Evolutionary conservation across 1,140 invertebrate genomes (phyloP), one percentile per base, ranked within the genome.

Genomic region (Hylyphantes graminicola): DNA sequence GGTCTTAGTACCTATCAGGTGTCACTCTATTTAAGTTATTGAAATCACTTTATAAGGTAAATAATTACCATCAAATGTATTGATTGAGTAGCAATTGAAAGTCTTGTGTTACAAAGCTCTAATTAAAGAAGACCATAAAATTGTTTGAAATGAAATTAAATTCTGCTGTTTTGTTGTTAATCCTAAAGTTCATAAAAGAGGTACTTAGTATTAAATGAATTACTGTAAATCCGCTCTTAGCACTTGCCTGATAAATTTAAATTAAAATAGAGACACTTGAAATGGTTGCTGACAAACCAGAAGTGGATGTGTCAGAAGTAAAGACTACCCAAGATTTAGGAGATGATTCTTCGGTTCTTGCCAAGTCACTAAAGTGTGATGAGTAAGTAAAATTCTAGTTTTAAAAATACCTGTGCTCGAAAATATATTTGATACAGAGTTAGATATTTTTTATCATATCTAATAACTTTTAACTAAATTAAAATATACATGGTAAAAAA

Each of bases 341-440:
- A 51, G 72, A 63, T 51, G 54, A 78, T 10, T 12, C 86, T 55
- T n/a, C 64, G 7, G 6, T 54, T 59, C 88, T 91, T 85, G 94
- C 94, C 0, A 96, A 95, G 87, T 97, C 96, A 8, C 92, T 97
- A 13, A 96, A 96, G 91, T 97, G 96, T 91, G 95, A 97, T 89
- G 94, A 93, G 93, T 94, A 91, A 90, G 92, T 91, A n/a, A 11
- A 35, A 48, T 61, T 35, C 11, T 35, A 48, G 19, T 57, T 79
- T 15, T 65, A 21, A 68, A 7, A 74, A 65, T 11, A 51, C 17
- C 53, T 7, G 19, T 53, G 83, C 13, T 35, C 57, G 55, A 74
- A n/a, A n/a, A n/a, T n/a, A n/a, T n/a, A n/a, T 7, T 17, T 35
- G n/a, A 11, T 65, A 0, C 21, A 19, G 19, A 2, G 10, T 65